A percentile compares a stretch with the other conserved stretches of the same genome.
phyloP scores from a whole-genome alignment of 1,140 invertebrate genomes.

The Diplogasteroides magnus region DNA sequence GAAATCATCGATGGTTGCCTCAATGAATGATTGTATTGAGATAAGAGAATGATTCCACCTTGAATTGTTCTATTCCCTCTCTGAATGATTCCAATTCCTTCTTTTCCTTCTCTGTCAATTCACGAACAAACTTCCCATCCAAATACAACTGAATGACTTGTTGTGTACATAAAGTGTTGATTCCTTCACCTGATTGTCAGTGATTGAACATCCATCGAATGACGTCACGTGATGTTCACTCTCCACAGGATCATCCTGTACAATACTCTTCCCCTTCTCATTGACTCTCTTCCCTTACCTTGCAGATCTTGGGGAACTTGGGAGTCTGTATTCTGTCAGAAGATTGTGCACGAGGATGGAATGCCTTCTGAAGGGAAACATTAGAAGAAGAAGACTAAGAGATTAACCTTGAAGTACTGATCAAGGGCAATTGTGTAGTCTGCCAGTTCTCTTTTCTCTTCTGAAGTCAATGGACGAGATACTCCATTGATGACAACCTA shows the following conservation, averaged over 20 bases:
- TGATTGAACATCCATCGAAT: neutral
- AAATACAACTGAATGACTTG: neutral
- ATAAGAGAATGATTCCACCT: neutral
- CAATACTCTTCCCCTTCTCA: neutral
- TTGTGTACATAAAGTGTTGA: too few relatives aligned
- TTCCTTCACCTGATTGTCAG: neutral
- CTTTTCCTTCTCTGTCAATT: neutral
- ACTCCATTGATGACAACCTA: neutral
- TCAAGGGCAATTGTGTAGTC: neutral
- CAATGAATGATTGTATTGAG: too few relatives aligned
- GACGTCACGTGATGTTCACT: neutral
- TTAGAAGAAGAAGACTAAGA: neutral
- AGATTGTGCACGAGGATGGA: neutral
- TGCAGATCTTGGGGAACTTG: neutral
- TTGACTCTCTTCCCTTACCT: neutral
- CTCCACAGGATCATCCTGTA: neutral
- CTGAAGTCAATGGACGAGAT: neutral
- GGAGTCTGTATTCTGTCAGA: neutral
- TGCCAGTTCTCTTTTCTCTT: neutral
- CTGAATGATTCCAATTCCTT: neutral
- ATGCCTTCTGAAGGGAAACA: neutral
- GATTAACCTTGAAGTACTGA: neutral
- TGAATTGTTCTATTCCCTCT: neutral
- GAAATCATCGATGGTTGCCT: neutral
- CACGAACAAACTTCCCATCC: neutral